Evolutionary conservation across 1,140 invertebrate genomes (phyloP).

Genomic region (Reticulitermes speratus): DNA sequence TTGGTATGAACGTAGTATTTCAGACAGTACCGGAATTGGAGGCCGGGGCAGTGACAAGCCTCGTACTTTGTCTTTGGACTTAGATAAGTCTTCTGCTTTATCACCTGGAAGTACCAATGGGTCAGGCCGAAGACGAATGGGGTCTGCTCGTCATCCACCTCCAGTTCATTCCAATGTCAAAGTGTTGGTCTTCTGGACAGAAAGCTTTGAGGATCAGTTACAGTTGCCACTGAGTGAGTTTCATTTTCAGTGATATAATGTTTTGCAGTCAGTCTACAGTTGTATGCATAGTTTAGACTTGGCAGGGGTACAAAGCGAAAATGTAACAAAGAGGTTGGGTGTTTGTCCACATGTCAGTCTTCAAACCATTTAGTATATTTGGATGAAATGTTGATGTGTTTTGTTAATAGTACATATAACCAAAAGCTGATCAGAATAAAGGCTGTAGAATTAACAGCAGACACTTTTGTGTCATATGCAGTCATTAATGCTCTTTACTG

Average conservation of each 20-base stretch:
- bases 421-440: too few relatives aligned
- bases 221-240: conserved; percentile 80
- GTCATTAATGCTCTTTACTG: too few relatives aligned
- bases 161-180: conserved; percentile 60
- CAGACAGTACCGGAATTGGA: conserved; percentile 42
- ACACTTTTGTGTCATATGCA: too few relatives aligned
- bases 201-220: conserved; percentile 89
- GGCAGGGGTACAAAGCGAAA: too few relatives aligned
- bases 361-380: too few relatives aligned
- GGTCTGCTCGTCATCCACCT: conserved; percentile 21
- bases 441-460: too few relatives aligned
- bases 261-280: too few relatives aligned
- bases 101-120: conserved; percentile 46
- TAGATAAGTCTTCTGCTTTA: conserved; percentile 57
- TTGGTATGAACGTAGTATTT: conserved; percentile 62
- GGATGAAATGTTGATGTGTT: too few relatives aligned
- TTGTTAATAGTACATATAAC: too few relatives aligned
- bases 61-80: conserved; percentile 67
- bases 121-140: conserved; percentile 33
- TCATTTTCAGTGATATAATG: background rate
- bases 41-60: conserved; percentile 45
- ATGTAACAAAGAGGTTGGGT: too few relatives aligned
- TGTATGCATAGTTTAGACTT: too few relatives aligned
- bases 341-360: too few relatives aligned
- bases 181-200: conserved; percentile 92